Conservation (phyloP, 2,797 vertebrate genomes). For the Phrynocephalus forsythii region DNA sequence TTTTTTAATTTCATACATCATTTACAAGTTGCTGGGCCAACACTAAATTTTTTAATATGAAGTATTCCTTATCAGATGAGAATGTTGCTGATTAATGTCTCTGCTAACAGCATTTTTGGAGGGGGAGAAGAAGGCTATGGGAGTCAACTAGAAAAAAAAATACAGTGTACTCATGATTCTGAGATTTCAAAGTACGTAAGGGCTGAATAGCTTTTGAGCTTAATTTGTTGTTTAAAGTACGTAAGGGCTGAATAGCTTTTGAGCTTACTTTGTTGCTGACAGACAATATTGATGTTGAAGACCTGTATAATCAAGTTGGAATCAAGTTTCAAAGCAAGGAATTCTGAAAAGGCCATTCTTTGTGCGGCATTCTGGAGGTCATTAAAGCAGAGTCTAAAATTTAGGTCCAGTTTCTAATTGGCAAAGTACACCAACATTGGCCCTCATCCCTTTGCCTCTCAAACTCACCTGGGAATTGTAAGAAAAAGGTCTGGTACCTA, state of each 20-base stretch:
- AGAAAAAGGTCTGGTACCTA: background rate
- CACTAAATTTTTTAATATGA: background rate
- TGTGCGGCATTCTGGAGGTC: background rate
- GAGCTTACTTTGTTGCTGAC: background rate
- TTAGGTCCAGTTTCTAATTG: background rate
- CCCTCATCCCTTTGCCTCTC: background rate
- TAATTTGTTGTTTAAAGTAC: background rate
- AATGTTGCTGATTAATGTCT: conserved; percentile 1
- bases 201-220: background rate
- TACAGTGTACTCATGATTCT: background rate
- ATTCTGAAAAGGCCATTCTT: background rate
- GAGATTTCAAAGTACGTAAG: background rate
- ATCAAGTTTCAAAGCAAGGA: background rate
- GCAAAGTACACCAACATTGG: background rate
- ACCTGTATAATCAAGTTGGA: background rate
- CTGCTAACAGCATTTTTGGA: conserved; percentile 4
- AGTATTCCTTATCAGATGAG: conserved; percentile 5
- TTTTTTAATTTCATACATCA: conserved; percentile 64
- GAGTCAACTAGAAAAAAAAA: background rate
- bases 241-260: background rate
- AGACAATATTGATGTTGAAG: background rate
- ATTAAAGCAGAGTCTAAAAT: background rate
- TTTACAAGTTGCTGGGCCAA: conserved; percentile 48
- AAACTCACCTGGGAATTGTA: background rate
- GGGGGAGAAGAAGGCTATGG: background rate